A percentile compares a stretch with the other conserved stretches of the same genome.
Evolutionary conservation across 2,797 vertebrate species (phyloP).

Genomic region (Pogoniulus pusillus): DNA sequence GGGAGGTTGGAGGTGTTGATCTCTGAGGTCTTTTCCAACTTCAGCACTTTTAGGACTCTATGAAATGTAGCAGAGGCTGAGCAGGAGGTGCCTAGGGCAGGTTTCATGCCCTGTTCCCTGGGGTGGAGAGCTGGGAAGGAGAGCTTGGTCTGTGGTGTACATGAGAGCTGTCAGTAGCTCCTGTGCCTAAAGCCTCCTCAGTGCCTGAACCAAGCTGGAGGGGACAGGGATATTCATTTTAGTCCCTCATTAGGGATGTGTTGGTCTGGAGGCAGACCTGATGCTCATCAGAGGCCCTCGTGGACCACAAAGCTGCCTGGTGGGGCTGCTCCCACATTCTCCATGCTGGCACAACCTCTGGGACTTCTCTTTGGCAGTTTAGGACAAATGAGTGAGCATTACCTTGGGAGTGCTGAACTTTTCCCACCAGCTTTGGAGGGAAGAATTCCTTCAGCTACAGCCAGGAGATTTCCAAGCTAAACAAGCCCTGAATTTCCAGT

Average conservation of each 20-base stretch:
- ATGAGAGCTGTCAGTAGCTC: not conserved
- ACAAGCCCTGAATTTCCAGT: constrained; percentile 3
- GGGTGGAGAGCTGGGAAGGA: not conserved
- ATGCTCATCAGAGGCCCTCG: not conserved
- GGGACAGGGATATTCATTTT: not conserved
- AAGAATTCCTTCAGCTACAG: not conserved
- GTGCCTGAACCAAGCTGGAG: not conserved
- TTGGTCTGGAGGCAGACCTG: not conserved
- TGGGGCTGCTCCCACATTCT: not conserved
- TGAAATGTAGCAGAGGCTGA: not conserved
- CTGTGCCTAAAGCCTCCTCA: not conserved
- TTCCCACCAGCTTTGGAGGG: not conserved
- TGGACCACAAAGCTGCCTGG: not conserved
- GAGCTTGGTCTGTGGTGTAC: not conserved
- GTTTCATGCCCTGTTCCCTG: not conserved
- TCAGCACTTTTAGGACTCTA: too few species aligned
- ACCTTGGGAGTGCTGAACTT: not conserved
- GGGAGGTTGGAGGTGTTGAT: too few species aligned
- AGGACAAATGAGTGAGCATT: not conserved
- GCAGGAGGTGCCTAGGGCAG: not conserved
- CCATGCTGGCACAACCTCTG: not conserved
- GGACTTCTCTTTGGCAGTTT: constrained; percentile 12
- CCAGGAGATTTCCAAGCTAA: constrained; percentile 1
- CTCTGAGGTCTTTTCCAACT: too few species aligned
- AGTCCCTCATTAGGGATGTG: not conserved